These are phyloP conservation scores for Thamnophis sirtalis DNA, from an alignment of 2,113 vertebrate genomes.

Conservation along the genomic window DNA sequence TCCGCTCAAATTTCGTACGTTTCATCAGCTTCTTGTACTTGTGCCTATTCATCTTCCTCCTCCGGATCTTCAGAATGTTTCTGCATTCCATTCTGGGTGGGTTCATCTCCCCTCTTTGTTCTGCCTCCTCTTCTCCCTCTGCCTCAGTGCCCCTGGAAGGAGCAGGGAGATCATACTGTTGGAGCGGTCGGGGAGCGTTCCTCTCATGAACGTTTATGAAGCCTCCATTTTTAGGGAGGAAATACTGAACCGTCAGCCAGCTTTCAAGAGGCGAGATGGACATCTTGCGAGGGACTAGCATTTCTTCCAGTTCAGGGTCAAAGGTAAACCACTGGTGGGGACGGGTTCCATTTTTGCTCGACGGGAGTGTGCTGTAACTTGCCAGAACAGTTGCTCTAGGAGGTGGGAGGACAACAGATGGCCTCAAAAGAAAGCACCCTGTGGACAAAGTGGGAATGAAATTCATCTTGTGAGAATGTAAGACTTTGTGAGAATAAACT, in stretches of 20 bases:
- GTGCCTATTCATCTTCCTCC: slow-evolving; percentile 90
- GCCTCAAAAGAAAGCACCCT: slow-evolving; percentile 56
- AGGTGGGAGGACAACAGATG: not conserved
- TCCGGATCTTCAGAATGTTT: slow-evolving; percentile 85
- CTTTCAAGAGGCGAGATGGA: slow-evolving; percentile 90
- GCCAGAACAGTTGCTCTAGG: not conserved
- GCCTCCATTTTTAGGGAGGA: slow-evolving; percentile 68
- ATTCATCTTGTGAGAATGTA: not conserved
- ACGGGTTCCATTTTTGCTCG: slow-evolving; percentile 60
- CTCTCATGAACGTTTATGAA: not conserved
- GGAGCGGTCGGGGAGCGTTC: fast-evolving
- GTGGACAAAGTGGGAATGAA: not conserved
- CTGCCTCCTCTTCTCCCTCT: slow-evolving; percentile 34
- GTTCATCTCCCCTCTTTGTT: slow-evolving; percentile 16
- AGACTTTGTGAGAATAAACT: not conserved
- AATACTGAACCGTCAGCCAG: slow-evolving; percentile 82
- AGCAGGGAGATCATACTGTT: slow-evolving; percentile 49
- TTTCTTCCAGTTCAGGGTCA: slow-evolving; percentile 83
- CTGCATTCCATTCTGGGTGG: slow-evolving; percentile 62
- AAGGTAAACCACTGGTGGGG: slow-evolving; percentile 67
- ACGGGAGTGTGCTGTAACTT: slow-evolving; percentile 64
- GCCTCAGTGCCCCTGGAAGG: fast-evolving
- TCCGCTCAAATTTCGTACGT: slow-evolving; percentile 78
- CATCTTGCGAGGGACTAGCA: slow-evolving; percentile 85
- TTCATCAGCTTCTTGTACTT: slow-evolving; percentile 89